Conservation (phyloP, 2,797 vertebrate genomes). For the Dendrocincla fuliginosa region DNA sequence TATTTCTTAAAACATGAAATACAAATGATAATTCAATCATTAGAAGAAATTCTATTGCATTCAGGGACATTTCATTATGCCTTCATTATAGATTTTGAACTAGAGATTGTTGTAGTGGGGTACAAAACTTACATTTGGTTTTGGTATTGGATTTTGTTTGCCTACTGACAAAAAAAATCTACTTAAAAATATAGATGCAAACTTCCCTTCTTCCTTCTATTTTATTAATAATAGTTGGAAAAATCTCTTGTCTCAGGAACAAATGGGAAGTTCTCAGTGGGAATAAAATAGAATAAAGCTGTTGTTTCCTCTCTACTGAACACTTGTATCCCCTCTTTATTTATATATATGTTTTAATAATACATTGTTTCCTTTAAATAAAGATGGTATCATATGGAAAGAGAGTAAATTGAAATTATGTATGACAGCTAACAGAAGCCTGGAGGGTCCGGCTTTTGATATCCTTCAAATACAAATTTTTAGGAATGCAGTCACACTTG, state of each 20-base stretch:
- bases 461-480: neutral
- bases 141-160: neutral
- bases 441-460: neutral
- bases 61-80: conserved; percentile 6
- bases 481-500: neutral
- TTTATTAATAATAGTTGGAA: neutral
- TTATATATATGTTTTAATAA: neutral
- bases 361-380: neutral
- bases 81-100: neutral
- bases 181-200: neutral
- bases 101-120: neutral
- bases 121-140: neutral
- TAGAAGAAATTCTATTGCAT: conserved; percentile 12
- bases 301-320: neutral
- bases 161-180: neutral
- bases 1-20: conserved; percentile 54
- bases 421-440: neutral
- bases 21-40: conserved; percentile 59
- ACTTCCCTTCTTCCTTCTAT: neutral
- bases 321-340: neutral
- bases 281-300: neutral
- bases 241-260: neutral
- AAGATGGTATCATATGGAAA: neutral
- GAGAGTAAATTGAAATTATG: neutral
- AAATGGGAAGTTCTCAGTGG: neutral